phyloP scores from a whole-genome alignment of 2,888 invertebrate genomes.

The Eudasyphora cyanicolor region DNA sequence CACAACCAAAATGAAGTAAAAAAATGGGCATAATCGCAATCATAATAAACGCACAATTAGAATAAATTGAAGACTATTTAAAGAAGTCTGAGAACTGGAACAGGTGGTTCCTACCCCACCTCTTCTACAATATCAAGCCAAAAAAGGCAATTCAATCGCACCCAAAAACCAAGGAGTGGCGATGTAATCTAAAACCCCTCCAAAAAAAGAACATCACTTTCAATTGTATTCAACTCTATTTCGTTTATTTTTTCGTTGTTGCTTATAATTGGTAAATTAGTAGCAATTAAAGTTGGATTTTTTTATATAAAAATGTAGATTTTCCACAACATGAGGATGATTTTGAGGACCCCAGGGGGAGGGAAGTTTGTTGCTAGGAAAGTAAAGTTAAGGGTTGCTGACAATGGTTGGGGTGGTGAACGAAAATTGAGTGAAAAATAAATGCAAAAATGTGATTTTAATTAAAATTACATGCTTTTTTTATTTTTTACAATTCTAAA shows the following conservation, averaged over 20 bases:
- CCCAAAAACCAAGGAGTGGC: slow-evolving; percentile 45
- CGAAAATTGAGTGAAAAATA: slow-evolving; percentile 14
- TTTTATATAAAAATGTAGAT: not conserved
- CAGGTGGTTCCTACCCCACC: slow-evolving; percentile 46
- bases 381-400: not conserved
- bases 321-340: not conserved
- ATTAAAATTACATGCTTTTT: slow-evolving; percentile 61
- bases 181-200: slow-evolving; percentile 23
- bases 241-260: slow-evolving; percentile 18
- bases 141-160: too few relatives aligned
- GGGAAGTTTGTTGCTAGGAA: not conserved
- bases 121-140: too few relatives aligned
- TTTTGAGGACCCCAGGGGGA: not conserved
- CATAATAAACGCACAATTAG: slow-evolving; percentile 63
- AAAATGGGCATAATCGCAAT: slow-evolving; percentile 36
- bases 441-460: slow-evolving; percentile 52
- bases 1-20: slow-evolving; percentile 9
- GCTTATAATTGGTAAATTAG: slow-evolving; percentile 52
- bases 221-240: slow-evolving; percentile 16
- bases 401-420: not conserved
- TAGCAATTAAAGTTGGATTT: slow-evolving; percentile 48
- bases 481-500: slow-evolving; percentile 23
- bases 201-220: slow-evolving; percentile 2
- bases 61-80: slow-evolving; percentile 54
- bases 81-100: slow-evolving; percentile 58